A percentile compares a stretch with the other conserved stretches of the same genome.
These are phyloP conservation scores for Poeciliopsis turneri DNA, from an alignment of 2,797 vertebrate genomes.

Conservation along the genomic window DNA sequence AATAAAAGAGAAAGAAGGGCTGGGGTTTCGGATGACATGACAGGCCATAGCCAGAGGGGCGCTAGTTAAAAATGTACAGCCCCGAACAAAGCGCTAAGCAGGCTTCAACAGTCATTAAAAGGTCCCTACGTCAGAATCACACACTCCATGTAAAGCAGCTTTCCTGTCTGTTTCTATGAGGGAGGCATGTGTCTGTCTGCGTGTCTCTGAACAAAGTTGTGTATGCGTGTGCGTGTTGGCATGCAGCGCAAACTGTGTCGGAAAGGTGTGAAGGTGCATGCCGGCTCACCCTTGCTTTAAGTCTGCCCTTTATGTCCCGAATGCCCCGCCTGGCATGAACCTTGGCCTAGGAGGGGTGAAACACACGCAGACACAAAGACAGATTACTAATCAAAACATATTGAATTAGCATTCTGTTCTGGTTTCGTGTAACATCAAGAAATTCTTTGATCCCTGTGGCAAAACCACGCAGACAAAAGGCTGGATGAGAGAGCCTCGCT, in stretches of 20 bases:
- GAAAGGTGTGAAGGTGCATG: slow-evolving; percentile 57
- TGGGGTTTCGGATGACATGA: slow-evolving; percentile 79
- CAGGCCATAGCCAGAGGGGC: slow-evolving; percentile 88
- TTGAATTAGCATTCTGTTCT: slow-evolving; percentile 67
- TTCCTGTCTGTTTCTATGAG: slow-evolving; percentile 69
- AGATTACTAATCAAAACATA: slow-evolving; percentile 70
- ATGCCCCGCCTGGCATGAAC: slow-evolving; percentile 93
- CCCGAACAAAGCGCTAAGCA: slow-evolving; percentile 88
- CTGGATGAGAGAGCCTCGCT: slow-evolving; percentile 53
- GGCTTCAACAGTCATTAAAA: slow-evolving; percentile 89
- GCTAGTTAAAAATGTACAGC: slow-evolving; percentile 87
- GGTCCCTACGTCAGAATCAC: slow-evolving; percentile 75
- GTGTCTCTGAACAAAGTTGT: slow-evolving; percentile 29
- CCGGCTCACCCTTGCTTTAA: slow-evolving; percentile 89
- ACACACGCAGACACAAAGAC: slow-evolving; percentile 15
- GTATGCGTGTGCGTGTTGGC: slow-evolving; percentile 22
- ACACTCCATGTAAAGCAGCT: slow-evolving; percentile 77
- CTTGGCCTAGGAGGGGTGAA: slow-evolving; percentile 85
- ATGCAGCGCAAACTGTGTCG: slow-evolving; percentile 7
- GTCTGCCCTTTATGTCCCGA: slow-evolving; percentile 91
- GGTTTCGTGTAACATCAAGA: slow-evolving; percentile 72
- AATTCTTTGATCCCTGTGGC: slow-evolving; percentile 72
- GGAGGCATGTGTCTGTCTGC: slow-evolving; percentile 46
- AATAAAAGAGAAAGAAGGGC: slow-evolving; percentile 81
- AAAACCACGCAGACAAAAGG: slow-evolving; percentile 72